Conservation (phyloP, 2,113 vertebrate genomes). For the Fulmarus glacialis region DNA sequence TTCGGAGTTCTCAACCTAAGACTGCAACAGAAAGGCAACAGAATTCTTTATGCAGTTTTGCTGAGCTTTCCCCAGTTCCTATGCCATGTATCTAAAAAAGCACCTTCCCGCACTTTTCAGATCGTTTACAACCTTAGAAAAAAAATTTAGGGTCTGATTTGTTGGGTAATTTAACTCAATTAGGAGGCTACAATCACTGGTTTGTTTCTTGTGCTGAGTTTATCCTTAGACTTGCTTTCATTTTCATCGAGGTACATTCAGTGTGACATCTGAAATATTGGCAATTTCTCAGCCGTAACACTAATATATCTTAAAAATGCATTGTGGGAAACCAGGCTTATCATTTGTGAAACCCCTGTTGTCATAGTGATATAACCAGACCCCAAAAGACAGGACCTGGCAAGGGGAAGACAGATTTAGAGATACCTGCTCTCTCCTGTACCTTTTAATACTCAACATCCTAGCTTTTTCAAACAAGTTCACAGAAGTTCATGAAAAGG, state of each 20-base stretch:
- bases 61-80: neutral
- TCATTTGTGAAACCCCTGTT: neutral
- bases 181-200: neutral
- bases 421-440: neutral
- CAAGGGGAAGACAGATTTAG: neutral
- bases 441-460: neutral
- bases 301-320: neutral
- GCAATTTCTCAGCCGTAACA: neutral
- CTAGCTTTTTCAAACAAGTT: neutral
- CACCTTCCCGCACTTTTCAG: neutral
- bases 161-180: neutral
- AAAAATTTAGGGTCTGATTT: neutral
- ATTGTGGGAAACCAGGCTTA: neutral
- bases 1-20: neutral
- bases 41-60: neutral
- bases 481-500: neutral
- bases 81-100: neutral
- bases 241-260: neutral
- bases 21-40: neutral
- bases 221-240: neutral
- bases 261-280: neutral
- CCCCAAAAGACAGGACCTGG: neutral
- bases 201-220: neutral
- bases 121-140: neutral
- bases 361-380: neutral